These are phyloP conservation scores for Batillaria attramentaria DNA, from an alignment of 1,140 invertebrate species.

Conservation along the genomic window DNA sequence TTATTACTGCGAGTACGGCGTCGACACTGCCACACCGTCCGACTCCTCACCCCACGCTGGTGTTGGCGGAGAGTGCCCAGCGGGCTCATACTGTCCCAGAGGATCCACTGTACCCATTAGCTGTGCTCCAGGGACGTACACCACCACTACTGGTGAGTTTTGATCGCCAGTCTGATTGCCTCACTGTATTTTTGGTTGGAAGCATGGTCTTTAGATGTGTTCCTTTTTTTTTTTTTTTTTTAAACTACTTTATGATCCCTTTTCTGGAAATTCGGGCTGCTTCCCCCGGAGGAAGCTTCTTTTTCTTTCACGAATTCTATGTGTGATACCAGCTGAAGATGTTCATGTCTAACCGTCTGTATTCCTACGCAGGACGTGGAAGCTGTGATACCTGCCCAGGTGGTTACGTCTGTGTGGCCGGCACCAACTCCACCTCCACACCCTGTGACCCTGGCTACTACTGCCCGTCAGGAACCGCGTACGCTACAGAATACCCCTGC, in stretches of 20 bases:
- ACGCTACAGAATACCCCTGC: constrained; percentile 59
- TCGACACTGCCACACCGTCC: constrained; percentile 64
- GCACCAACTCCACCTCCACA: constrained; percentile 49
- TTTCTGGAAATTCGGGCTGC: no score
- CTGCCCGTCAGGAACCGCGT: constrained; percentile 61
- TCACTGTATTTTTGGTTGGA: neutral
- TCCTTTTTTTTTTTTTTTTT: no score
- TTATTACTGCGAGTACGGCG: constrained; percentile 67
- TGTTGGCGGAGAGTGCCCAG: constrained; percentile 61
- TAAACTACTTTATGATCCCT: no score
- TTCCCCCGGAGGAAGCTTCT: no score
- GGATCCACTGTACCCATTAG: constrained; percentile 53
- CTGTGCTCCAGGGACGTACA: constrained; percentile 63
- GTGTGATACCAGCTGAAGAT: no score
- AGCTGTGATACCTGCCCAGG: constrained; percentile 59
- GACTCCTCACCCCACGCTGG: constrained; percentile 52
- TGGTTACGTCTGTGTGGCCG: constrained; percentile 61
- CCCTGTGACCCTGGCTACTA: constrained; percentile 62
- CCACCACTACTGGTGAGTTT: constrained; percentile 51
- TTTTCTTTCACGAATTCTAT: no score
- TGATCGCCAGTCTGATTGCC: neutral
- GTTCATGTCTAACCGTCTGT: no score
- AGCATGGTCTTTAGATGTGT: no score
- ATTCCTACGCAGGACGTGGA: constrained; percentile 48
- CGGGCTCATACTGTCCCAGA: constrained; percentile 63